phyloP scores from a whole-genome alignment of 2,888 invertebrate species.

The Agrilus mali region DNA sequence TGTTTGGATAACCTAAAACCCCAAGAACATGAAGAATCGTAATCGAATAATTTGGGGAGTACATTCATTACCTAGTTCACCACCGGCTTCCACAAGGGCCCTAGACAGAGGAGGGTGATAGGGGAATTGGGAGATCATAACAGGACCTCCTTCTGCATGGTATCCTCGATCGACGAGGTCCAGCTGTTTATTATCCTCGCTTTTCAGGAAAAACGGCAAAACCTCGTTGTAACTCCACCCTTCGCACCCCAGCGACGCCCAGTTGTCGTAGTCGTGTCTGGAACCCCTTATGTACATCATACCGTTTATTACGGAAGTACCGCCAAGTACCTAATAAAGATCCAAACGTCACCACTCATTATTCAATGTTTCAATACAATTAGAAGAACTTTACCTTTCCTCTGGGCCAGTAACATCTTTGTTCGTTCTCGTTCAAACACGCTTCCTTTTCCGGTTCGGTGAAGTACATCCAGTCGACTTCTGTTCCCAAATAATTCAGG shows the following conservation, averaged over 20 bases:
- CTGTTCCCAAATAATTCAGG: slow-evolving; percentile 72
- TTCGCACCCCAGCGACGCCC: slow-evolving; percentile 74
- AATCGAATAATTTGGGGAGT: not conserved
- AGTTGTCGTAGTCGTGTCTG: slow-evolving; percentile 73
- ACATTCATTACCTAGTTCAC: slow-evolving; percentile 50
- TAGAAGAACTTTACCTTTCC: slow-evolving; percentile 49
- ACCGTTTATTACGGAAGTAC: slow-evolving; percentile 87
- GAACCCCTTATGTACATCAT: slow-evolving; percentile 94
- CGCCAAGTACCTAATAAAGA: slow-evolving; percentile 67
- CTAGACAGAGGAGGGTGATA: slow-evolving; percentile 75
- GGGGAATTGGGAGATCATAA: slow-evolving; percentile 70
- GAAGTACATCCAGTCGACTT: slow-evolving; percentile 78
- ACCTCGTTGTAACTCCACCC: slow-evolving; percentile 87
- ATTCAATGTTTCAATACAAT: not conserved
- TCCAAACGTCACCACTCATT: not conserved
- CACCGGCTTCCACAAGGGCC: slow-evolving; percentile 64
- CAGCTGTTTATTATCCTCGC: slow-evolving; percentile 64
- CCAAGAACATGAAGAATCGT: not conserved
- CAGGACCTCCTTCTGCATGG: slow-evolving; percentile 64
- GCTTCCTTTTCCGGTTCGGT: slow-evolving; percentile 72
- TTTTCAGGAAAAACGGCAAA: slow-evolving; percentile 78
- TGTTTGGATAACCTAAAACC: slow-evolving; percentile 49
- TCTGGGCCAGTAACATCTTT: slow-evolving; percentile 72
- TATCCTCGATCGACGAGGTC: slow-evolving; percentile 63
- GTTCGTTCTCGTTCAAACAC: slow-evolving; percentile 57